Conservation (phyloP, 2,888 invertebrate species). For the Drosophila meridionalis region DNA sequence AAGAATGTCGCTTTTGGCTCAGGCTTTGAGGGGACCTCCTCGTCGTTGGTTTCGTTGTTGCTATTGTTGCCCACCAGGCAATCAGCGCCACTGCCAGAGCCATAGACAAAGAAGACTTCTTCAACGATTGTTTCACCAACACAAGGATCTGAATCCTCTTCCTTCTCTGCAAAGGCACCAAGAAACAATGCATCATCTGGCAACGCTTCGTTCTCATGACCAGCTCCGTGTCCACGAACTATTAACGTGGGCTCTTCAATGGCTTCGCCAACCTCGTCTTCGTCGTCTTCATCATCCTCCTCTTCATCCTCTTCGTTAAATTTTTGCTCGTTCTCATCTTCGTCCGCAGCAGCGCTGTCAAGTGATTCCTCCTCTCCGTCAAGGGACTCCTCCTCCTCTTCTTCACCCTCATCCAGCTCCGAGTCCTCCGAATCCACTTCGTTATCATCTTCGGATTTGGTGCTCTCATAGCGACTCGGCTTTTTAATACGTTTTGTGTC, state of each 20-base stretch:
- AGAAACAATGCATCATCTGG: slow-evolving; percentile 32
- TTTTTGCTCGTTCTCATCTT: slow-evolving; percentile 71
- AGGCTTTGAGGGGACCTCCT: slow-evolving; percentile 83
- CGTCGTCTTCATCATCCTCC: slow-evolving; percentile 66
- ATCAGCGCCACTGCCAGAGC: slow-evolving; percentile 89
- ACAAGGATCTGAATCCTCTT: slow-evolving; percentile 15
- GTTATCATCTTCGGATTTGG: slow-evolving; percentile 78
- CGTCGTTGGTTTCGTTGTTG: slow-evolving; percentile 60
- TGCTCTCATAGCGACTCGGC: slow-evolving; percentile 81
- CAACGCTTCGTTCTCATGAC: slow-evolving; percentile 87
- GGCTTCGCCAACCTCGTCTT: slow-evolving; percentile 86
- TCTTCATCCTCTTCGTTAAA: slow-evolving; percentile 71
- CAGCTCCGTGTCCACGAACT: slow-evolving; percentile 89
- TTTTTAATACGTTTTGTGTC: slow-evolving; percentile 82
- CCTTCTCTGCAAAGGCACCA: neutral
- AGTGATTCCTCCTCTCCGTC: slow-evolving; percentile 79
- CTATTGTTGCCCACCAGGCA: slow-evolving; percentile 90
- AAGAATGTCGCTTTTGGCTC: slow-evolving; percentile 84
- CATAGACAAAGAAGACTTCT: slow-evolving; percentile 88
- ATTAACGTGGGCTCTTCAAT: slow-evolving; percentile 91
- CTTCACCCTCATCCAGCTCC: slow-evolving; percentile 66
- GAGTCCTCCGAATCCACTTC: slow-evolving; percentile 69
- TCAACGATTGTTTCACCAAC: slow-evolving; percentile 91
- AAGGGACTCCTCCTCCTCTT: slow-evolving; percentile 67
- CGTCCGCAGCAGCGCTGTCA: slow-evolving; percentile 82